phyloP scores from a whole-genome alignment of 1,140 invertebrate species.

The Trichonephila inaurata region DNA sequence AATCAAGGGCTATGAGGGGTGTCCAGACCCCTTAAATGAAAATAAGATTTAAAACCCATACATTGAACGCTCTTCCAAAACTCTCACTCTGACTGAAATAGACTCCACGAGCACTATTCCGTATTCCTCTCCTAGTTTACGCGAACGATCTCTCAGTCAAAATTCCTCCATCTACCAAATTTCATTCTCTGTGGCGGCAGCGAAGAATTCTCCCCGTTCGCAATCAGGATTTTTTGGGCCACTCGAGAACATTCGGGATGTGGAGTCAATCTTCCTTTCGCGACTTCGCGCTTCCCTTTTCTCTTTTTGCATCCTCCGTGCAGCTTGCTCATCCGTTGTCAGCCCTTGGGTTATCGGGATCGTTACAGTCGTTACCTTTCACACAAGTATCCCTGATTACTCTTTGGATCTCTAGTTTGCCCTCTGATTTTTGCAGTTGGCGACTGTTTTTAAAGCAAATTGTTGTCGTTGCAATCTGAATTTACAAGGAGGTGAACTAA shows the following conservation, averaged over 20 bases:
- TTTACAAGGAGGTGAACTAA: neutral
- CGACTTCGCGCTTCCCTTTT: neutral
- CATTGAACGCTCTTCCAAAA: too few relatives aligned
- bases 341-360: neutral
- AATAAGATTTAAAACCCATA: too few relatives aligned
- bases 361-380: neutral
- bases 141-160: neutral
- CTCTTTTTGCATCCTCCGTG: neutral
- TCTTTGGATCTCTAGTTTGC: neutral
- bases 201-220: neutral
- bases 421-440: neutral
- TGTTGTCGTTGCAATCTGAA: neutral
- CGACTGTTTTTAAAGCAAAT: neutral
- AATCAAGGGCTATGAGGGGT: too few relatives aligned
- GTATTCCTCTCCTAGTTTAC: neutral
- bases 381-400: neutral
- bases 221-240: neutral
- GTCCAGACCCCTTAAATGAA: too few relatives aligned
- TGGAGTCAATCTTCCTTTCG: neutral
- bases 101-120: neutral
- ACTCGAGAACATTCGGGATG: neutral
- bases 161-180: neutral
- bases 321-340: neutral
- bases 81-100: too few relatives aligned
- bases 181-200: neutral